Base-by-base conservation (phyloP, 2,888 invertebrate genomes). In the Conomelus anceps region DNA sequence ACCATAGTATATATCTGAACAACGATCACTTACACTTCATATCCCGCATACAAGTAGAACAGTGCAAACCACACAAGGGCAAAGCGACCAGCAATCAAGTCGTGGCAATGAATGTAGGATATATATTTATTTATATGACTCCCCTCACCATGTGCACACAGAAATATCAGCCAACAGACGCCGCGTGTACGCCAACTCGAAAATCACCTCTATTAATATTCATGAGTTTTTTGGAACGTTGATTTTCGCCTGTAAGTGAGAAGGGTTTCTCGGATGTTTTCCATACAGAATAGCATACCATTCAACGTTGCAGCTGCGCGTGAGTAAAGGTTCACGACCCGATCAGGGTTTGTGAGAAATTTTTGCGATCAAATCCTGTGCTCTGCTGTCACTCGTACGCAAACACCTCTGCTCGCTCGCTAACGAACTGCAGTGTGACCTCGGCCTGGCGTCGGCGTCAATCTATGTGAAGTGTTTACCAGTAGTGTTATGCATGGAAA, bases 211-310 rank as follows among this genome's bases (percentile, higher is more conserved):
- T 26, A 86, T 86, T 86, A 86, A 86, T 86, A 86, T 86, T 86
- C 86, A 86, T 86, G 86, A 86, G 22, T 86, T 86, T 86, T 86
- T 86, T 86, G 85, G 23, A 85, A 26, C 29, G 86, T 63, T 63
- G 63, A 63, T 63, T 63, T 63, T 63, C 63, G n/a, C 63, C 63
- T n/a, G 63, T n/a, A n/a, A 63, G 63, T 63, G 63, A 63, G 63
- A 63, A 63, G 63, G 63, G 63, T 63, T n/a, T n/a, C 63, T 63
- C 63, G n/a, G 7, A 63, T 63, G 63, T 63, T 63, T 63, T 63
- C 63, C 63, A 63, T 63, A 63, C 34, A 17, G 9, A 17, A 11
- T 11, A 4, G 4, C 26, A 11, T 11, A 26, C 13, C 9, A 34
- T 34, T 9, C n/a, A n/a, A 63, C n/a, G n/a, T 63, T 63, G n/a